These are phyloP conservation scores for Sinocyclocheilus grahami DNA, from an alignment of 2,113 vertebrate genomes.

Conservation along the genomic window DNA sequence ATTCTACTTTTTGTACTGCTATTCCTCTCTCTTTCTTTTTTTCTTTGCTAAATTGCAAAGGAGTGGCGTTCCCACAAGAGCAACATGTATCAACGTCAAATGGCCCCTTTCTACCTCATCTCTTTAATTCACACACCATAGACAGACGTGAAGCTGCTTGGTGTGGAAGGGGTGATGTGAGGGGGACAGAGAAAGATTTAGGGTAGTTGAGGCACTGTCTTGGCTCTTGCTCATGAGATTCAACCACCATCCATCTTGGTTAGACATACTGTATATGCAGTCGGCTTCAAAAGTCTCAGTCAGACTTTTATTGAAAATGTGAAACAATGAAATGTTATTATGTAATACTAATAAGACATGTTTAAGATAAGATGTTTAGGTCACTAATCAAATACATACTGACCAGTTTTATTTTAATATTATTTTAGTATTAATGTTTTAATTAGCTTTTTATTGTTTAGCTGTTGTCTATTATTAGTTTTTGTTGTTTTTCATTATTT, in stretches of 20 bases:
- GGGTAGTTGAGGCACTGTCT: no score
- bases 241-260: background rate
- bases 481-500: no score
- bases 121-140: constrained; percentile 49
- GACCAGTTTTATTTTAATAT: no score
- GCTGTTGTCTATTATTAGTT: no score
- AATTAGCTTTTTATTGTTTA: no score
- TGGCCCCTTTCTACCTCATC: constrained; percentile 46
- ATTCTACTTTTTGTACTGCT: constrained; percentile 54
- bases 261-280: background rate
- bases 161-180: constrained; percentile 15
- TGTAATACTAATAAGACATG: background rate
- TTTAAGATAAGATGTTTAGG: no score
- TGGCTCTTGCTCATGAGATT: background rate
- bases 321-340: background rate
- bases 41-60: constrained; percentile 55
- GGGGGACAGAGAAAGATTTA: background rate
- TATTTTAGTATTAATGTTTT: no score
- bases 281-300: background rate
- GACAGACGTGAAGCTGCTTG: constrained; percentile 36
- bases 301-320: background rate
- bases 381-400: no score
- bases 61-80: constrained; percentile 52
- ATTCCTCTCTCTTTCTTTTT: constrained; percentile 44
- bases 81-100: constrained; percentile 55